These are phyloP conservation scores for Cherax destructor DNA, from an alignment of 1,140 invertebrate species.

Conservation along the genomic window DNA sequence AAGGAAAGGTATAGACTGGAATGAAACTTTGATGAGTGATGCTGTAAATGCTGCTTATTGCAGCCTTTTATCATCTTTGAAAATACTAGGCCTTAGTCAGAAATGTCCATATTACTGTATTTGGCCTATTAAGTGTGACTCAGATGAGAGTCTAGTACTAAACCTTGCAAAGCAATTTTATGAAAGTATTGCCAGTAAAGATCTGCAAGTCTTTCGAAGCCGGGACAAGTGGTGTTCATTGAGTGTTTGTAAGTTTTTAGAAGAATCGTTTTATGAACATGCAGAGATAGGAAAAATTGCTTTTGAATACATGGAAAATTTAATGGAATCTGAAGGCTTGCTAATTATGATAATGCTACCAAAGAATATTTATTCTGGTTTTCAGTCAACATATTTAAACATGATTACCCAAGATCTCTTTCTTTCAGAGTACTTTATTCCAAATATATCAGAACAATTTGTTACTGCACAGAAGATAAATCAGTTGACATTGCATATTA, in stretches of 20 bases:
- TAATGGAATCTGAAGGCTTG: neutral
- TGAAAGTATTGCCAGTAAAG: neutral
- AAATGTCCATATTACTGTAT: neutral
- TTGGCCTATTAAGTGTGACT: too few species aligned
- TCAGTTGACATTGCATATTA: too few species aligned
- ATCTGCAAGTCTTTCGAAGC: constrained; percentile 16
- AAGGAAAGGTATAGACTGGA: neutral
- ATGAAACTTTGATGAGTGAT: constrained; percentile 31
- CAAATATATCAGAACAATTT: too few species aligned
- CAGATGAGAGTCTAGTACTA: too few species aligned
- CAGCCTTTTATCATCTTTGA: neutral
- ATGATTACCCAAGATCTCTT: too few species aligned
- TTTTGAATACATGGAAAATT: constrained; percentile 29
- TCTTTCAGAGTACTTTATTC: too few species aligned
- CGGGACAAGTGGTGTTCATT: constrained; percentile 16
- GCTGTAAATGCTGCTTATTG: constrained; percentile 16
- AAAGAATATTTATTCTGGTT: constrained; percentile 1
- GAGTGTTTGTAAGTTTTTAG: constrained; percentile 2
- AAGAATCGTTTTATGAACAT: constrained; percentile 1
- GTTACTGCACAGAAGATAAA: too few species aligned
- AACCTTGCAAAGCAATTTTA: constrained; percentile 23
- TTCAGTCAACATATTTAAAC: neutral
- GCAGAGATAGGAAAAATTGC: constrained; percentile 21
- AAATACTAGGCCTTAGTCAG: neutral
- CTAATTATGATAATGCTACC: constrained; percentile 23